Evolutionary conservation across 2,113 vertebrate species (phyloP), one percentile per base, ranked within the genome.

Genomic region (Calonectris borealis): DNA sequence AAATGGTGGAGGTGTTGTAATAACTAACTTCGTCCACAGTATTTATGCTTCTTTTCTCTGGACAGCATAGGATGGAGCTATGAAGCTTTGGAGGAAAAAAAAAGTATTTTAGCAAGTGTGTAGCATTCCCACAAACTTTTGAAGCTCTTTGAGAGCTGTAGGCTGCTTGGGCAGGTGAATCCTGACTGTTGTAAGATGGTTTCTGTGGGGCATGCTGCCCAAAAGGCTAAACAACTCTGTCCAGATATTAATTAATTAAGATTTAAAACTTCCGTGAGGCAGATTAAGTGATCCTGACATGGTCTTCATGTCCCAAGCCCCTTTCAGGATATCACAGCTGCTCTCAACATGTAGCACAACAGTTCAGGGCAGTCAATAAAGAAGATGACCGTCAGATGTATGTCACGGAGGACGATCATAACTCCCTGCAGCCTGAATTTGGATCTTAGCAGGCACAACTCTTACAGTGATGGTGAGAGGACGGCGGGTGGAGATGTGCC

Each of bases 121-220:
- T 76, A 71, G 85, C 55, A 75, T 86, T 94, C 73, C 83, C 71
- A 64, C 82, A 46, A 92, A 58, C 44, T 82, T 94, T 58, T 58
- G 46, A 38, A 96, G 82, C 69, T 66, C 90, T 93, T 86, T 70
- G 84, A 64, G 91, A 96, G 94, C 86, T 68, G 32, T 27, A 14
- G 32, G 55, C 57, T 76, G 34, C 46, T 76, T 48, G 82, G 75
- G 38, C 82, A 73, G 42, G n/a, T 54, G 90, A 64, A 82, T 72
- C 40, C 27, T 65, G 42, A 16, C n/a, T 31, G 34, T 7, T 77
- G 40, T 42, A 27, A 31, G 19, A 29, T 40, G 55, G 18, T 83
- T 88, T 79, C 80, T 32, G 24, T 27, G 22, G 34, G 18, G 25
- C 22, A 13, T 20, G 29, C 51, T 84, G 75, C 62, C 68, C 40